Conservation (phyloP, 92 coral and sea anemone genomes). For the Pocillopora grandis region DNA sequence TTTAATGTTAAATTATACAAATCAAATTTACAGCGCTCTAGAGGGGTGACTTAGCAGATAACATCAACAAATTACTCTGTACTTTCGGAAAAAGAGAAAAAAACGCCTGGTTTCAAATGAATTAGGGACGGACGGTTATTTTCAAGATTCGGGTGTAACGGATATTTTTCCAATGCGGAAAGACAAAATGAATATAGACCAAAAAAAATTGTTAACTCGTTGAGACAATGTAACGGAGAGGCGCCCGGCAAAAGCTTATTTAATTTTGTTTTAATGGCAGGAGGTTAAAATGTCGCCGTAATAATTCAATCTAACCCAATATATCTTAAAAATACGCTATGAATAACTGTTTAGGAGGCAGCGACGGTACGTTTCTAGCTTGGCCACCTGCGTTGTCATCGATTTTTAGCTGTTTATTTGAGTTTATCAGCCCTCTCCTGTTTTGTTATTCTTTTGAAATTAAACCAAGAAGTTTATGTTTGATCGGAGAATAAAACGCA, state of each 20-base stretch:
- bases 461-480: constrained; percentile 23
- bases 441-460: constrained; percentile 34
- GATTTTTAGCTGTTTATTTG: constrained; percentile 40
- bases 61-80: constrained; percentile 37
- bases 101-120: not conserved
- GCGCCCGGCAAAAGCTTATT: constrained; percentile 9
- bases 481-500: constrained; percentile 1
- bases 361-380: constrained; percentile 57
- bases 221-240: constrained; percentile 9
- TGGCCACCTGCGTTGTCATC: constrained; percentile 67
- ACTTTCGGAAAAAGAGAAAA: not conserved
- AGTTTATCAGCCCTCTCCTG: constrained; percentile 40
- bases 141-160: not conserved
- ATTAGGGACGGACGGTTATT: not conserved
- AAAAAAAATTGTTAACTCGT: constrained; percentile 24
- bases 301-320: constrained; percentile 15
- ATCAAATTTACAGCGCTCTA: constrained; percentile 34
- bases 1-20: constrained; percentile 44
- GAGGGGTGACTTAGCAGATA: constrained; percentile 11
- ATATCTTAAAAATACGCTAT: constrained; percentile 27
- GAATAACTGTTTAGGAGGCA: constrained; percentile 60
- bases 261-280: constrained; percentile 14
- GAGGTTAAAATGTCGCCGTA: constrained; percentile 35
- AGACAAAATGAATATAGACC: constrained; percentile 16
- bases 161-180: not conserved